Conservation (phyloP, 2,888 invertebrate species). For the Metallyticus violacea region DNA sequence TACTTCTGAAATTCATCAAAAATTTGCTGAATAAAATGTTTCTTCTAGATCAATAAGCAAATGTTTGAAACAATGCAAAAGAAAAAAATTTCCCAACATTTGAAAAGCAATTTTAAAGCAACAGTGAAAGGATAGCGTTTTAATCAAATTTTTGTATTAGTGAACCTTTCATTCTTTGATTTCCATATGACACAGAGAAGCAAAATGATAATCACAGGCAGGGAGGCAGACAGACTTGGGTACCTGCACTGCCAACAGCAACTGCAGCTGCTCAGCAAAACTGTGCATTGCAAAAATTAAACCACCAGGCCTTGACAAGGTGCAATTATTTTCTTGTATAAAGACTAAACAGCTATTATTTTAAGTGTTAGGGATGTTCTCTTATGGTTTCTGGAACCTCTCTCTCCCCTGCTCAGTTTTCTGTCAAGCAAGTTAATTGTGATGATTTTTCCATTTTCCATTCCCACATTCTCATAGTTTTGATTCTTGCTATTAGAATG, state of each 20-base stretch:
- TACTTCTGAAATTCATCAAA: background rate
- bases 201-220: constrained; percentile 5
- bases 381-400: background rate
- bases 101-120: background rate
- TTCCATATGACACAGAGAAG: background rate
- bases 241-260: background rate
- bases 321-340: constrained; percentile 5
- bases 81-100: background rate
- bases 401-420: background rate
- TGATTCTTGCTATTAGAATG: background rate
- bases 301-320: background rate
- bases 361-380: background rate
- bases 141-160: background rate
- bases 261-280: background rate
- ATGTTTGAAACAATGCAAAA: background rate
- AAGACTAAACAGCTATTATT: constrained; percentile 10
- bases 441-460: background rate
- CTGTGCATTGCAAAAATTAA: background rate
- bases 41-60: background rate
- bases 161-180: background rate
- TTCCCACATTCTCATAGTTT: background rate
- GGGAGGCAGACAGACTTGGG: background rate
- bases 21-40: background rate
- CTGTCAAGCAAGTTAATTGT: background rate
- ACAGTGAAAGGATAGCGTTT: background rate